Evolutionary conservation across 2,113 vertebrate species (phyloP).

Genomic region (Ceyx margarethae): DNA sequence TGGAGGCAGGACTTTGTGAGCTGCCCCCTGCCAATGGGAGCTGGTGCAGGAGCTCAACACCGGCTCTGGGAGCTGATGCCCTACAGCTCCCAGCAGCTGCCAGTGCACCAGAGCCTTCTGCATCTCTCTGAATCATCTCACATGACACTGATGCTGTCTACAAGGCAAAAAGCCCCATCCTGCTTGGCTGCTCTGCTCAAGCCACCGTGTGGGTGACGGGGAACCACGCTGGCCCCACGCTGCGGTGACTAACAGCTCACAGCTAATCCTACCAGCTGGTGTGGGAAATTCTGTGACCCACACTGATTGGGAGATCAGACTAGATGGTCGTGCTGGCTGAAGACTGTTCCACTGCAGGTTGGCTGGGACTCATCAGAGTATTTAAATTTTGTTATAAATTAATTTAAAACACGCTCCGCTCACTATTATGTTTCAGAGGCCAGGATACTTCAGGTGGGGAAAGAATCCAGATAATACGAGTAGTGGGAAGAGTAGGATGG

Average conservation of each 20-base stretch:
- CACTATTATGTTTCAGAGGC: not conserved
- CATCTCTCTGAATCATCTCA: not conserved
- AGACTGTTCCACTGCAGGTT: not conserved
- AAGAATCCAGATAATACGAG: not conserved
- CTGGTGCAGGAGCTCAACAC: not conserved
- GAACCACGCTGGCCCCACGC: accelerated
- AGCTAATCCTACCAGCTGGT: not conserved
- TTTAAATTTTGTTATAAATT: not conserved
- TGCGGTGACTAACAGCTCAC: not conserved
- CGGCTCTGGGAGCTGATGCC: accelerated
- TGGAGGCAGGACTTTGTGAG: not conserved
- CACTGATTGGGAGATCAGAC: not conserved
- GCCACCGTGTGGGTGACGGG: not conserved
- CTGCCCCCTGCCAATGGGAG: not conserved
- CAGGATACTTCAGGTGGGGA: not conserved
- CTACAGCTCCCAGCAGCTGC: not conserved
- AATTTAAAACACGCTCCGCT: not conserved
- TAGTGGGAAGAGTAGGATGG: not conserved
- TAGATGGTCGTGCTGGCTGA: not conserved
- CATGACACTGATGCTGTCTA: not conserved
- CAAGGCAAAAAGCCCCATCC: not conserved
- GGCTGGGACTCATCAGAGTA: not conserved
- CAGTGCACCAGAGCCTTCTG: not conserved
- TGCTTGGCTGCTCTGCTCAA: not conserved
- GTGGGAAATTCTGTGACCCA: not conserved